These are phyloP conservation scores for Camarhynchus parvulus DNA, from an alignment of 2,113 vertebrate genomes.

Conservation along the genomic window DNA sequence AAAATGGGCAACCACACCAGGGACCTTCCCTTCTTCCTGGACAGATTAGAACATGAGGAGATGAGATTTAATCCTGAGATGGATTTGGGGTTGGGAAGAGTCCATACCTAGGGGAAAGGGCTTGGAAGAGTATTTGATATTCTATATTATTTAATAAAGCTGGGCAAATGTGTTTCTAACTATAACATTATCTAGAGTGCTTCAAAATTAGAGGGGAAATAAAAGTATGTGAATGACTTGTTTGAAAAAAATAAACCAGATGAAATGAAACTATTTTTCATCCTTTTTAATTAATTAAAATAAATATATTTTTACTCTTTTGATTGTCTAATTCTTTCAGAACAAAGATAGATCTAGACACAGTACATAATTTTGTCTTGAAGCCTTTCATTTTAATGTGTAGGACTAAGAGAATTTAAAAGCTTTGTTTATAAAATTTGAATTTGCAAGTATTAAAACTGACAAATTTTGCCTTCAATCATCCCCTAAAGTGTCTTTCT, in stretches of 20 bases:
- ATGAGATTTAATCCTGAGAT: background rate
- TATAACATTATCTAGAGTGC: background rate
- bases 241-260: background rate
- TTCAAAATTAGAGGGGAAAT: background rate
- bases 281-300: background rate
- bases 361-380: background rate
- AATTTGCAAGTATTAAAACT: background rate
- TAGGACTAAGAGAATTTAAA: background rate
- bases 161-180: background rate
- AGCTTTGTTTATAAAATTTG: background rate
- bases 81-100: background rate
- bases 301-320: background rate
- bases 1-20: background rate
- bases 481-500: background rate
- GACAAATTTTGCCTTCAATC: background rate
- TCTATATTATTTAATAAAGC: background rate
- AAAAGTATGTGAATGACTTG: accelerated
- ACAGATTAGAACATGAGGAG: background rate
- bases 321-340: background rate
- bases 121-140: background rate
- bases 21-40: background rate
- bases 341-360: background rate
- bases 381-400: background rate
- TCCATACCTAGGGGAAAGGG: background rate
- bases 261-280: background rate